Evolutionary conservation across 2,888 invertebrate genomes (phyloP).

Genomic region (Papilio protenor): DNA sequence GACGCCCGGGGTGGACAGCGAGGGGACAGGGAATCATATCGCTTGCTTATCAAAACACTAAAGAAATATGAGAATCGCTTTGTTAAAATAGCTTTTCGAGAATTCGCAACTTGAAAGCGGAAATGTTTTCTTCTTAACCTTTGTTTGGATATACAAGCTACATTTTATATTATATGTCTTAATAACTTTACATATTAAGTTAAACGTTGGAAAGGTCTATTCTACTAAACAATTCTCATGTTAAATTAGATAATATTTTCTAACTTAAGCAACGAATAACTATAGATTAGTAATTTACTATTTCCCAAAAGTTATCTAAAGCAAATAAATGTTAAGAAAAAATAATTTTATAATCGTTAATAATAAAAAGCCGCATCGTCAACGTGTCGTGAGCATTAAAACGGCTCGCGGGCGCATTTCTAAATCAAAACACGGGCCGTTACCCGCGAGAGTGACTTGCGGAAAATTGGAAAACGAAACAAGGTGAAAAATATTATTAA

Average conservation of each 20-base stretch:
- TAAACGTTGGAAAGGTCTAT: neutral
- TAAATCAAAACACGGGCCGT: constrained; percentile 81
- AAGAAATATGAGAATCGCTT: constrained; percentile 43
- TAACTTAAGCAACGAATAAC: neutral
- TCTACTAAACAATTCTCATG: neutral
- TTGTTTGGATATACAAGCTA: neutral
- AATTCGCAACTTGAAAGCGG: neutral
- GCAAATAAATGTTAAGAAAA: neutral
- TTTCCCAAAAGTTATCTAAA: neutral
- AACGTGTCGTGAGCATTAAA: constrained; percentile 56
- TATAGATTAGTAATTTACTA: neutral
- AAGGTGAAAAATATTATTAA: constrained; percentile 85
- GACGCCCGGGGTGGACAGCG: constrained; percentile 65
- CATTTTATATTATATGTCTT: neutral
- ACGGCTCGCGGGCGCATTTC: constrained; percentile 65
- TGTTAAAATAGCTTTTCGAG: constrained; percentile 34
- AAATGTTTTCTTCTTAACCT: constrained; percentile 21
- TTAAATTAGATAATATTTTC: neutral
- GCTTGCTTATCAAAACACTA: constrained; percentile 50
- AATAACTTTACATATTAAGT: neutral
- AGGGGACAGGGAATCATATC: constrained; percentile 67
- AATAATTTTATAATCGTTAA: constrained; percentile 19
- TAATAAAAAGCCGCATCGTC: constrained; percentile 41
- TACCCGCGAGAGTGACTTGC: constrained; percentile 84
- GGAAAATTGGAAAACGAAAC: constrained; percentile 84